Evolutionary conservation across 2,888 invertebrate genomes (phyloP).

Genomic region (Drosophila dives): DNA sequence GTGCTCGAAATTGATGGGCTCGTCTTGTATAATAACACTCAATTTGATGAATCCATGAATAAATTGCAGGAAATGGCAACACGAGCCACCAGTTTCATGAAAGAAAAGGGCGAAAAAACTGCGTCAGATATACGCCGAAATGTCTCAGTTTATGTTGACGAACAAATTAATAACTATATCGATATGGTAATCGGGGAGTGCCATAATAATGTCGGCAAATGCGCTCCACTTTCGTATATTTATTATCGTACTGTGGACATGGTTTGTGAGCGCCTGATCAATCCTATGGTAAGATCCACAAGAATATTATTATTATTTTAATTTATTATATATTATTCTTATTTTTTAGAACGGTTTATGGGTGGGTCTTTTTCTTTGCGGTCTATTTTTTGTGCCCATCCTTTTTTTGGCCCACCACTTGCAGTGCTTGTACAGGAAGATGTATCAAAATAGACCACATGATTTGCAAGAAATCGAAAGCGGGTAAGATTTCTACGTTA

Average conservation of each 20-base stretch:
- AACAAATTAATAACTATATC: neutral
- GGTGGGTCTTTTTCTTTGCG: neutral
- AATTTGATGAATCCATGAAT: neutral
- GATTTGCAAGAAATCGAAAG: neutral
- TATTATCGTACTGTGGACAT: neutral
- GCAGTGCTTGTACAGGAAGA: neutral
- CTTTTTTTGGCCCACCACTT: neutral
- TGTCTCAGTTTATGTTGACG: neutral
- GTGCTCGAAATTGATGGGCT: neutral
- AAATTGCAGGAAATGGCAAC: neutral
- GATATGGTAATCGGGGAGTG: neutral
- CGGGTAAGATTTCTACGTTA: neutral
- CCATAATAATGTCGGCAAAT: neutral
- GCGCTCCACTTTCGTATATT: conserved; percentile 1
- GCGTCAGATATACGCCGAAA: neutral
- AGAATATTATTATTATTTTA: too few relatives aligned
- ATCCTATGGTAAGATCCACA: conserved; percentile 2
- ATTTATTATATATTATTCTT: too few relatives aligned
- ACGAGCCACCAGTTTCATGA: neutral
- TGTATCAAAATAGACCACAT: neutral
- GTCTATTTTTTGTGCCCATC: neutral
- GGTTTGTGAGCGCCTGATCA: neutral
- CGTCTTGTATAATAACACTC: neutral
- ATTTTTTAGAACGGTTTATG: conserved; percentile 1
- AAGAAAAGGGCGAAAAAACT: neutral